A percentile compares a stretch with the other conserved stretches of the same genome.
Conservation (phyloP, 2,888 invertebrate genomes). For the Oxytorus armatus region DNA sequence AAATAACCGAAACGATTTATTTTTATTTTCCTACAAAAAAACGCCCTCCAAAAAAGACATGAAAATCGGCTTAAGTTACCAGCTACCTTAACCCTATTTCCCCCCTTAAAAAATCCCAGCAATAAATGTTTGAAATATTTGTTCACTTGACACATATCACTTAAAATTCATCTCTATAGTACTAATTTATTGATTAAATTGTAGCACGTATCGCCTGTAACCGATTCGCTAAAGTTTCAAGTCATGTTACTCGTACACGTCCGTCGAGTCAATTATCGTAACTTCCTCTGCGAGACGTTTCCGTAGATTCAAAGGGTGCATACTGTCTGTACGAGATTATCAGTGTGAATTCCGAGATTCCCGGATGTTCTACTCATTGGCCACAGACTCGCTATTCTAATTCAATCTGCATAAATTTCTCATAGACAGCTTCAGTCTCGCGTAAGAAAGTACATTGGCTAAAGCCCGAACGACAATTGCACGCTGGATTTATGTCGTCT, state of each 20-base stretch:
- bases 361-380: constrained; percentile 18
- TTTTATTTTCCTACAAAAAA: too few species aligned
- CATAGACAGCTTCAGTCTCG: constrained; percentile 9
- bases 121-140: background rate
- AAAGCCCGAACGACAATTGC: background rate
- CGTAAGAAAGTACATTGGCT: constrained; percentile 27
- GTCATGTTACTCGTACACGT: constrained; percentile 19
- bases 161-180: background rate
- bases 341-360: constrained; percentile 32
- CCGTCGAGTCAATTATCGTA: constrained; percentile 40
- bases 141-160: background rate
- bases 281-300: constrained; percentile 39
- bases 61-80: too few species aligned
- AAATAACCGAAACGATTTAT: too few species aligned
- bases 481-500: constrained; percentile 14
- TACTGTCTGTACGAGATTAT: constrained; percentile 28
- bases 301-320: too few species aligned
- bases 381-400: constrained; percentile 25
- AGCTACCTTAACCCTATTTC: too few species aligned
- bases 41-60: too few species aligned
- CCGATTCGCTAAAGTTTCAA: constrained; percentile 10
- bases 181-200: constrained; percentile 27
- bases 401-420: constrained; percentile 55
- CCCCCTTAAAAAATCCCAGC: too few species aligned
- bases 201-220: background rate